phyloP scores from a whole-genome alignment of 2,113 vertebrate genomes.

The Neotoma lepida region DNA sequence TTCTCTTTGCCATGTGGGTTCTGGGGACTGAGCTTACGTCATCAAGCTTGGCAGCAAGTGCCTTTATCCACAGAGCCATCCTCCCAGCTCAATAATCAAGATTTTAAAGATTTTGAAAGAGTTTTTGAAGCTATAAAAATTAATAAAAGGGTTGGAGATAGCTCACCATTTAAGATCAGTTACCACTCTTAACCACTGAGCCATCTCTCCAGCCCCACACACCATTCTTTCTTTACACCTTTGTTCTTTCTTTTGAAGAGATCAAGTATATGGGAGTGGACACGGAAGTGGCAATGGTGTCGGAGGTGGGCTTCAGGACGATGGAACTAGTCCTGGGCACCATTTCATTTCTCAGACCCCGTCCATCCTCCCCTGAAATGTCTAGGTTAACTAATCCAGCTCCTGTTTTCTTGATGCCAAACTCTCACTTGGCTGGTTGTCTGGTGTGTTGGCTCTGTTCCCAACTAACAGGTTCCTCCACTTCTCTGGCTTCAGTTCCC shows the following conservation, averaged over 20 bases:
- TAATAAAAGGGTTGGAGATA: background rate
- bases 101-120: background rate
- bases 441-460: constrained; percentile 9
- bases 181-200: too few relatives aligned
- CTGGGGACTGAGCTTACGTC: background rate
- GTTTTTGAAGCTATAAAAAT: background rate
- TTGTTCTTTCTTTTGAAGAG: constrained; percentile 14
- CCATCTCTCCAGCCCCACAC: background rate
- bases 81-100: background rate
- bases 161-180: background rate
- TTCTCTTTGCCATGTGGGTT: background rate
- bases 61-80: background rate
- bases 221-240: background rate
- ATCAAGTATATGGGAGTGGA: background rate
- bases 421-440: background rate
- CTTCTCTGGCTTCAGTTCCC: constrained; percentile 44
- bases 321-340: background rate
- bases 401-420: background rate
- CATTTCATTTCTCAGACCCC: constrained; percentile 7
- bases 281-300: background rate
- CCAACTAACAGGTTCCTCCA: background rate
- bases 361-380: background rate
- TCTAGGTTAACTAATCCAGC: constrained; percentile 7
- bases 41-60: background rate
- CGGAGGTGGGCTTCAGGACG: fast-evolving